Conservation (phyloP, 2,888 invertebrate genomes). For the Polyommatus iphigenia region DNA sequence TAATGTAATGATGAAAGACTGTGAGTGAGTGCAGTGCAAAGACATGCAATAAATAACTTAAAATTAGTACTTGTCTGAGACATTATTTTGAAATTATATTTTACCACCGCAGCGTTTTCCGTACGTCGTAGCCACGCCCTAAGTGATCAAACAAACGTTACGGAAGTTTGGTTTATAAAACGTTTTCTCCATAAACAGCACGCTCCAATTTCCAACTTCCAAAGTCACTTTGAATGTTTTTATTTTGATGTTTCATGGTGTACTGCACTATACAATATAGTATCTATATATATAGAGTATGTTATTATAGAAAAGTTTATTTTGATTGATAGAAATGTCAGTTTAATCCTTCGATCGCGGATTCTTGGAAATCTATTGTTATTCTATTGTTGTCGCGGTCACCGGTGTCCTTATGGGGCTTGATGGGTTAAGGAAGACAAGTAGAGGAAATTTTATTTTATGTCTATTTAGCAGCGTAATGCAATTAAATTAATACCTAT, state of each 20-base stretch:
- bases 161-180: conserved; percentile 23
- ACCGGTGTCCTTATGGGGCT: too few species aligned
- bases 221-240: background rate
- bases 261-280: background rate
- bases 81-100: too few species aligned
- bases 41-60: too few species aligned
- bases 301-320: background rate
- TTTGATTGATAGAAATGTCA: background rate
- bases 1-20: too few species aligned
- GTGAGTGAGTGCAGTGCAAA: too few species aligned
- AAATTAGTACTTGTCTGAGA: too few species aligned
- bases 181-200: conserved; percentile 33
- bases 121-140: background rate
- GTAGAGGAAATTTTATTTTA: too few species aligned
- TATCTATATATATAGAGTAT: background rate
- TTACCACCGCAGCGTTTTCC: background rate
- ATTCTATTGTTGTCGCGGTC: too few species aligned
- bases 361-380: too few species aligned
- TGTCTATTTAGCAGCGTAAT: too few species aligned
- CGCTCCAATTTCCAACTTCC: background rate
- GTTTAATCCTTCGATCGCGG: too few species aligned
- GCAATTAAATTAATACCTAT: background rate
- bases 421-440: too few species aligned
- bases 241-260: background rate
- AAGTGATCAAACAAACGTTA: conserved; percentile 21